Conservation (phyloP, 2,113 vertebrate species). For the Ranitomeya imitator region DNA sequence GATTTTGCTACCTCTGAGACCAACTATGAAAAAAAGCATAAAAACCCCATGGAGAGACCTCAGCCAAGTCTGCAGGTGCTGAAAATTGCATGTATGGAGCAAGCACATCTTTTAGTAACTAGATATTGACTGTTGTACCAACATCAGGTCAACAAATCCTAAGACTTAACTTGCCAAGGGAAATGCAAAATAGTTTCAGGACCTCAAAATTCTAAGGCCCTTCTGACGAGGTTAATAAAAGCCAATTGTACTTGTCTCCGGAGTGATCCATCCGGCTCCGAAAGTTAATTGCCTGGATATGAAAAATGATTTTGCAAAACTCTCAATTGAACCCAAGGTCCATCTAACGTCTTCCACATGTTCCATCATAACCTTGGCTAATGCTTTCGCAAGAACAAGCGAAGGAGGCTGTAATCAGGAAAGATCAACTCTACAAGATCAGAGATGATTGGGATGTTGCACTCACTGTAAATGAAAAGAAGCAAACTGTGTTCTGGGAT, state of each 20-base stretch:
- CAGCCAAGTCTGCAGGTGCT: neutral
- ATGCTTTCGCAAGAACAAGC: neutral
- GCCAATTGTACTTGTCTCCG: neutral
- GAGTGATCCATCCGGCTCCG: neutral
- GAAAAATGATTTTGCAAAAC: neutral
- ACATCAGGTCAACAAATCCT: neutral
- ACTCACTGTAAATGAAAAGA: neutral
- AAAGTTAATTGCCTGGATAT: neutral
- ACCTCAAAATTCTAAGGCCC: neutral
- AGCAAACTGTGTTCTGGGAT: neutral
- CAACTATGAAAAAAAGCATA: neutral
- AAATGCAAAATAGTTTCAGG: neutral
- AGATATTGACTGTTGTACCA: neutral
- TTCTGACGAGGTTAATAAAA: neutral
- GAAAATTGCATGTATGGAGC: neutral
- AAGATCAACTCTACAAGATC: neutral
- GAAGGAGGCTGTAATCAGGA: neutral
- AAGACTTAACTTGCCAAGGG: neutral
- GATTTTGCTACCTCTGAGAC: neutral
- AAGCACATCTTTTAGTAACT: neutral
- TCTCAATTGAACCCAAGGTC: neutral
- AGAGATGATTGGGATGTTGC: neutral
- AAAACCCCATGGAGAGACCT: neutral
- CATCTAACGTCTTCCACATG: constrained; percentile 11
- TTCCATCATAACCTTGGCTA: neutral